Conservation (phyloP, 2,113 vertebrate species). For the Meles meles region DNA sequence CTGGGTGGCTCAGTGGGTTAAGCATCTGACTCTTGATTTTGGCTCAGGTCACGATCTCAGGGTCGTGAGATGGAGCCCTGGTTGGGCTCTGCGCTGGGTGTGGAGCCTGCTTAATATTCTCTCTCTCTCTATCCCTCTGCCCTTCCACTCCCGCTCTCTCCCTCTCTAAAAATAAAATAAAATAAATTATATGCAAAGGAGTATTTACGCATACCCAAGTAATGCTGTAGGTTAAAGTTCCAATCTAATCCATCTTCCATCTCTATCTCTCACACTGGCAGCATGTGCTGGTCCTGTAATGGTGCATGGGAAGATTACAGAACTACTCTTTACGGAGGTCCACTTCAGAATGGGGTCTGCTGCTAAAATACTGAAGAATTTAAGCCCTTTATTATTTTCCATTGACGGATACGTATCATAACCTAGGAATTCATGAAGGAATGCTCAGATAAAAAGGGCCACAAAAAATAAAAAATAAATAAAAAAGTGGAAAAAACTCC, state of each 20-base stretch:
- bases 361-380: not conserved
- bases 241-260: not conserved
- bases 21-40: not conserved
- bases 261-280: not conserved
- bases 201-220: not conserved
- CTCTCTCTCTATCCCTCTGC: not conserved
- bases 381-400: not conserved
- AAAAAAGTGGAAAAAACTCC: not conserved
- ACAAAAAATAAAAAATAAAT: not conserved
- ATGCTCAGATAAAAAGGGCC: not conserved
- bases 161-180: not conserved
- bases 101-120: not conserved
- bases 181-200: not conserved
- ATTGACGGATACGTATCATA: not conserved
- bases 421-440: not conserved
- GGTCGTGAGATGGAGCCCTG: not conserved
- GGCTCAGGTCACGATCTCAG: not conserved
- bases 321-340: not conserved
- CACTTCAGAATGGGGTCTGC: not conserved
- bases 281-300: not conserved
- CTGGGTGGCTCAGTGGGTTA: not conserved
- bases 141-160: not conserved
- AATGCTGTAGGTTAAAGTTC: not conserved
- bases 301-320: not conserved
- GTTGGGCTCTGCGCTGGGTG: not conserved